A percentile compares a stretch with the other conserved stretches of the same genome.
Conservation (phyloP, 1,140 invertebrate genomes). For the Micrasema longulum region DNA sequence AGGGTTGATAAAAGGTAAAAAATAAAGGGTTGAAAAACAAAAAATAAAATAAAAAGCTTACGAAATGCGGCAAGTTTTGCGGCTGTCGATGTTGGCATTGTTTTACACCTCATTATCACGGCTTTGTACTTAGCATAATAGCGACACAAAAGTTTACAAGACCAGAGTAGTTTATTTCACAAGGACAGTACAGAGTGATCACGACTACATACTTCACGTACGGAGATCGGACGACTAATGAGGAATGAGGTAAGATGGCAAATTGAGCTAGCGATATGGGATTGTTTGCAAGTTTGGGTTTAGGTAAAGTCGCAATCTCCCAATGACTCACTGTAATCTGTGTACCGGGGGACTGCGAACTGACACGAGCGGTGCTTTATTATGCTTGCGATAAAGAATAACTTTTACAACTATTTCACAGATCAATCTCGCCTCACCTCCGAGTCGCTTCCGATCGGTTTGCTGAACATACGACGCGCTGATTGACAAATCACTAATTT, state of each 20-base stretch:
- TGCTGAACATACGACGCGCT: too few species aligned
- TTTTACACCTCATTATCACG: constrained; percentile 67
- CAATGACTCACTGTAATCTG: too few species aligned
- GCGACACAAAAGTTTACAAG: constrained; percentile 19
- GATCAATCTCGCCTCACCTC: too few species aligned
- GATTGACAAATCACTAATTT: too few species aligned
- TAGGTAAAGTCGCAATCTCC: constrained; percentile 9
- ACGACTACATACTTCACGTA: not conserved
- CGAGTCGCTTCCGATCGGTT: too few species aligned
- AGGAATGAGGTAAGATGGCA: not conserved
- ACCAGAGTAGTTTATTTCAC: constrained; percentile 1
- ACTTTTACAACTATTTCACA: too few species aligned
- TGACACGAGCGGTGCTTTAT: not conserved
- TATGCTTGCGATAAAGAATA: too few species aligned
- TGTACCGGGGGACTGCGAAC: not conserved
- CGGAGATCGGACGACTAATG: constrained; percentile 20
- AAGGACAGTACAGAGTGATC: too few species aligned
- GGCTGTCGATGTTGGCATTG: constrained; percentile 66
- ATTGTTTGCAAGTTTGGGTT: constrained; percentile 25
- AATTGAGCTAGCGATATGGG: not conserved
- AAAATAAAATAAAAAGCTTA: constrained; percentile 67
- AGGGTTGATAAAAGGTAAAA: not conserved
- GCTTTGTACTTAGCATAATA: constrained; percentile 3
- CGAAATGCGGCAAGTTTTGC: constrained; percentile 66
- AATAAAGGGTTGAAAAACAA: constrained; percentile 52